Base-by-base conservation (phyloP, 92 coral and sea anemone genomes). In the Epizoanthus scotinus region DNA sequence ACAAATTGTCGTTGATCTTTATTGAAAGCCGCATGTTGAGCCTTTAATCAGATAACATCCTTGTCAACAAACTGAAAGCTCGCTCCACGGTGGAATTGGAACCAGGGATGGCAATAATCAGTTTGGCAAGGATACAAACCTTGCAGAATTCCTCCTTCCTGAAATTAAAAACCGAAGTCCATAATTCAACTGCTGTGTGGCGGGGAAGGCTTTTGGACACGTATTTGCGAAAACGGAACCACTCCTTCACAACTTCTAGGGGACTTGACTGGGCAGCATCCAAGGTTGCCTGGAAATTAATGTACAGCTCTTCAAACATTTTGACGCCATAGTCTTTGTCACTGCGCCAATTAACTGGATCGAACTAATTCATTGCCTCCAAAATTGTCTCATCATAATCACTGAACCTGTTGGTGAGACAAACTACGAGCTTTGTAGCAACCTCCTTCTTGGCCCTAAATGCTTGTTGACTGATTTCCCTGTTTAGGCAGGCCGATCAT, bases 71-170 rank as follows among this genome's bases (percentile, higher is more conserved):
- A 62, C 73, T 79, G 83, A 79, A 79, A 14, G 83, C 40, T 6
- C 83, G 83, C 47, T 64, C 83, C 29, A 79, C 73, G 13, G 83
- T 61, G 31, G 83, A 79, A 44, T 64, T 79, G 59, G 83, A 63
- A 22, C 83, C 83, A 24, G 73, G 36, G 22, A 79, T 79, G 17
- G 72, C 22, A 19, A 79, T 79, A 14, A 79, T 62, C 18, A 79
- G 83, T 71, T 78, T 57, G 17, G 54, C 71, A 59, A 78, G 82
- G 24, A 78, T 71, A 55, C 56, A 78, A 5, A 78, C 73, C 18
- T 79, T 79, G 5, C 73, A 73, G 64, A n/a, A 79, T 28, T 62
- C 83, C 28, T 10, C 54, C 8, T 49, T 79, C 19, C 40, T 29
- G 60, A 40, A 65, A 73, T 79, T 25, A 14, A 79, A 65, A 22